These are phyloP conservation scores for Heliconius ismenius DNA, from an alignment of 2,888 invertebrate genomes.

Conservation along the genomic window DNA sequence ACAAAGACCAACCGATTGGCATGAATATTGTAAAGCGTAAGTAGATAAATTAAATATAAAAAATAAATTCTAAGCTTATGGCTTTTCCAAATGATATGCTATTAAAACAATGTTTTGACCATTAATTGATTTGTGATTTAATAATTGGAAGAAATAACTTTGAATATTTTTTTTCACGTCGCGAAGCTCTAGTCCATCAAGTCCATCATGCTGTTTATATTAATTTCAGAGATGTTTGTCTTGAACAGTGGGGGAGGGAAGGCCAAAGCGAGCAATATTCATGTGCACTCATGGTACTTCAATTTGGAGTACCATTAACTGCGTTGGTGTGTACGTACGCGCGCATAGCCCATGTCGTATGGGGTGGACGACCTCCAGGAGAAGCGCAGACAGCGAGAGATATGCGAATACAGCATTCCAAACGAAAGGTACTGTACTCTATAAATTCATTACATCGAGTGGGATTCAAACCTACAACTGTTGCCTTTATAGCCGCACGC, in stretches of 20 bases:
- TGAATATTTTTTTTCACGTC: no score
- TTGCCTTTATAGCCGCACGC: no score
- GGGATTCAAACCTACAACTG: no score
- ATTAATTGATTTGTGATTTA: no score
- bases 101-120: no score
- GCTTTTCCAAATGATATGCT: background rate
- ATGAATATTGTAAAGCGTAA: constrained; percentile 85
- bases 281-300: constrained; percentile 88
- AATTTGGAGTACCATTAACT: constrained; percentile 90
- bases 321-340: constrained; percentile 93
- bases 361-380: constrained; percentile 92
- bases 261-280: constrained; percentile 88
- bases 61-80: no score
- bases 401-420: constrained; percentile 83
- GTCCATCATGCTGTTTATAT: background rate
- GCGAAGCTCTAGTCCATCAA: no score
- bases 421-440: background rate
- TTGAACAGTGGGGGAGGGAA: constrained; percentile 85
- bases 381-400: constrained; percentile 93
- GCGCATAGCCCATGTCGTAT: constrained; percentile 91
- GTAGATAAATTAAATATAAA: constrained; percentile 51
- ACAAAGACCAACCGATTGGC: constrained; percentile 83
- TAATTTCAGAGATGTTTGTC: constrained; percentile 84
- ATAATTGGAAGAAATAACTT: no score
- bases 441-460: background rate